Base-by-base conservation (phyloP, 2,113 vertebrate species). In the Sterrhoptilus dennistouni region DNA sequence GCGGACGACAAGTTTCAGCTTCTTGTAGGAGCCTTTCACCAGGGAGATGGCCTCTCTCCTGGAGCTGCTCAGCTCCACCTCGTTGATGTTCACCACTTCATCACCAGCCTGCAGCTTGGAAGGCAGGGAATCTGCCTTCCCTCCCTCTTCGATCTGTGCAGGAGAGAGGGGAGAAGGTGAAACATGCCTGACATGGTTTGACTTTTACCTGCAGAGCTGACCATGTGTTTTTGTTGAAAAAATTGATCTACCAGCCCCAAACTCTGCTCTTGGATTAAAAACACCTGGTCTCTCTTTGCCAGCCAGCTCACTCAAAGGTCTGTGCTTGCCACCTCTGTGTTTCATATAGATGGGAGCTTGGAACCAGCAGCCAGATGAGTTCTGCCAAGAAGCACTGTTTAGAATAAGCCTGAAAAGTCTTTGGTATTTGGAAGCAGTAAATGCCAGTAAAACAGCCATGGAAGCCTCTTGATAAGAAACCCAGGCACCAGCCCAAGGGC, bases 11-110 rank as follows among this genome's bases (percentile, higher is more conserved):
- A 99, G 98, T 94, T 98, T 97, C 92, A 99, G 98, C 10, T 98
- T 98, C 97, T 98, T 99, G 97, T 98, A 98, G 14, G 99, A 99
- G 33, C 98, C 98, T 97, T 99, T 99, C 61, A 99, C 99, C 69
- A 99, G 97, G 54, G 99, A 98, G 38, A 99, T 97, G 77, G 99
- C 99, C 92, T 99, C 99, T 92, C 98, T 98, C 70, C 99, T 97
- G 93, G 98, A 99, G 74, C 99, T 99, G 77, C 97, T 99, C 95
- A 99, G 97, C 56, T 98, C 98, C 74, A 99, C 98, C 23, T 99
- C 98, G 2, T 99, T 99, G 96, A 99, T 99, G 97, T 98, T 96
- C 76, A 99, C 92, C 17, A 99, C 98, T 94, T 99, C 98, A 7
- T 99, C 99, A 25, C 99, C 99, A 11, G 97, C 98, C 96, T 87